Evolutionary conservation across 2,888 invertebrate genomes (phyloP).

Genomic region (Cantharis flavilabris): DNA sequence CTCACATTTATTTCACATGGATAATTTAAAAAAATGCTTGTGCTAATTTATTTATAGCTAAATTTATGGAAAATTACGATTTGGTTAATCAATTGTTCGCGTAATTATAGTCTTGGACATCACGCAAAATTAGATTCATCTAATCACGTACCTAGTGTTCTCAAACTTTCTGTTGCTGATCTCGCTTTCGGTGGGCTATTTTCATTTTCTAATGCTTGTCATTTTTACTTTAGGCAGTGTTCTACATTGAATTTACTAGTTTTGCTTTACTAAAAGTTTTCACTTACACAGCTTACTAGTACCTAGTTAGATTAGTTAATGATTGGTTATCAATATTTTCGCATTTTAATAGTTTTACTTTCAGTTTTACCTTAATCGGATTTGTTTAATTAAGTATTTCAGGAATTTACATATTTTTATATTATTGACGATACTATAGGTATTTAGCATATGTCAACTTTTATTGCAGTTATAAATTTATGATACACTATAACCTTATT

Average conservation of each 20-base stretch:
- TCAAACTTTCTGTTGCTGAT: constrained; percentile 7
- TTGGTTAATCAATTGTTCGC: constrained; percentile 5
- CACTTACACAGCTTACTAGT: background rate
- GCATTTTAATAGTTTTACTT: background rate
- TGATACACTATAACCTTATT: constrained; percentile 6
- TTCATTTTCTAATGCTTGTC: constrained; percentile 7
- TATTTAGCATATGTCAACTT: background rate
- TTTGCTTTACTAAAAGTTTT: background rate
- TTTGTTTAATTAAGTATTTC: background rate
- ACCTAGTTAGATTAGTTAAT: background rate
- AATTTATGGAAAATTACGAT: background rate
- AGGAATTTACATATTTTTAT: background rate
- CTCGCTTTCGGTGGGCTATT: constrained; percentile 7
- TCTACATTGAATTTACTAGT: background rate
- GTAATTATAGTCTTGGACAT: constrained; percentile 10
- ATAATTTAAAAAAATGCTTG: background rate
- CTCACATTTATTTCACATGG: background rate
- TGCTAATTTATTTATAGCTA: background rate
- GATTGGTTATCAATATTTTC: constrained; percentile 1
- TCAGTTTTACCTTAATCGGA: background rate
- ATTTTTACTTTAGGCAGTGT: constrained; percentile 4
- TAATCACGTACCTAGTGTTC: constrained; percentile 10
- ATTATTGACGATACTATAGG: background rate
- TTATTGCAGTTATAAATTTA: background rate
- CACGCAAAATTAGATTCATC: constrained; percentile 18